Evolutionary conservation across 1,140 invertebrate genomes (phyloP), one percentile per base, ranked within the genome.

Genomic region (Drosophila auraria): DNA sequence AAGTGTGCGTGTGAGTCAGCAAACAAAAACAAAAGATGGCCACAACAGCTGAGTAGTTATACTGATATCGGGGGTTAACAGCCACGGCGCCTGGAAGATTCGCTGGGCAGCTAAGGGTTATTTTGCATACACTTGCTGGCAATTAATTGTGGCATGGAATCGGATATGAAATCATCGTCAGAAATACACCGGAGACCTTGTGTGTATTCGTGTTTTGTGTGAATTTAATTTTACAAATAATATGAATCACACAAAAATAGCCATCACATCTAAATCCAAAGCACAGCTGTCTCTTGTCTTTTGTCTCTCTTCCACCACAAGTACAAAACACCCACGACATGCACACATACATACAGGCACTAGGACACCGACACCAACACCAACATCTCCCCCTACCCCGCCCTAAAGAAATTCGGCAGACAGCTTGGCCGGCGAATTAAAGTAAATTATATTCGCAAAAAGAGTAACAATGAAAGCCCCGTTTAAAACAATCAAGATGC

Each of bases 231-330:
- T 90, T 84, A 84, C 86, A 90, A 89, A 90, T 78, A 84, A 89
- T 69, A 89, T 90, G 84, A 89, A 79, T 90, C 86, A 89, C 74
- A 90, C 72, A 84, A 90, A 89, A 89, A 89, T 89, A 89, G 84
- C 73, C 70, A 73, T 66, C 70, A 76, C 74, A 78, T 82, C 44
- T 56, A 75, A 82, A 66, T 62, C 49, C 57, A 63, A 58, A 65
- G 63, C 80, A 87, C 84, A 89, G 84, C 84, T 89, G 84, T 90
- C 84, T 69, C 70, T 57, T 68, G 82, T 80, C 72, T 62, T 83
- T 78, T 44, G 27, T 57, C 59, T 75, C 42, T 79, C 38, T 20
- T 66, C 47, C 44, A 45, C 71, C 51, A 72, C 63, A 69, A 76
- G 63, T 50, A 63, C 54, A 8, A 57, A 53, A 69, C 51, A 61